A percentile compares a stretch with the other conserved stretches of the same genome.
Conservation (phyloP, 2,113 vertebrate species). For the Melospiza melodia region DNA sequence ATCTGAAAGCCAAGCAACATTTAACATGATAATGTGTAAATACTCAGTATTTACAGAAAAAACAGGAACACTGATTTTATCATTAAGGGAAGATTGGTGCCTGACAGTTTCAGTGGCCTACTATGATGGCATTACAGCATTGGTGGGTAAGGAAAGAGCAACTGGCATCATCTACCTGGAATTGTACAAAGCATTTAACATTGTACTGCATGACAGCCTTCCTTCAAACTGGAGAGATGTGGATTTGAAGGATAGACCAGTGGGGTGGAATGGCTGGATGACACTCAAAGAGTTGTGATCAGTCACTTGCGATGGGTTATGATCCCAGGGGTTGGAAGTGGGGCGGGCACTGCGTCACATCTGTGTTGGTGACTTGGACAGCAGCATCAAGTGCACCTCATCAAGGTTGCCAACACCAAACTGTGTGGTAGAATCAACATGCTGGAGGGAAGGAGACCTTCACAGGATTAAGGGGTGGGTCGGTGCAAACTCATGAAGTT, state of each 20-base stretch:
- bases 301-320: not conserved
- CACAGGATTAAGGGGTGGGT: not conserved
- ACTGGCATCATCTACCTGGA: not conserved
- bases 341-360: accelerated
- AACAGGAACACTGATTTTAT: not conserved
- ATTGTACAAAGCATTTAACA: not conserved
- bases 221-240: not conserved
- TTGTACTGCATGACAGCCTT: accelerated
- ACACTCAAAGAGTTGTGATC: not conserved
- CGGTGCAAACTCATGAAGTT: not conserved
- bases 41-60: not conserved
- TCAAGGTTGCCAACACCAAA: not conserved
- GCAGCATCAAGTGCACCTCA: not conserved
- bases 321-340: not conserved
- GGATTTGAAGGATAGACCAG: not conserved
- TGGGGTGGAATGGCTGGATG: not conserved
- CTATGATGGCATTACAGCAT: not conserved
- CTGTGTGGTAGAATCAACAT: accelerated
- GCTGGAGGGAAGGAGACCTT: not conserved
- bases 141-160: not conserved
- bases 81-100: not conserved
- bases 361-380: accelerated
- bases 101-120: not conserved
- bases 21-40: not conserved
- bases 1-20: not conserved